A percentile compares a stretch with the other conserved stretches of the same genome.
phyloP scores from a whole-genome alignment of 1,140 invertebrate species.

The Zaprionus capensis region DNA sequence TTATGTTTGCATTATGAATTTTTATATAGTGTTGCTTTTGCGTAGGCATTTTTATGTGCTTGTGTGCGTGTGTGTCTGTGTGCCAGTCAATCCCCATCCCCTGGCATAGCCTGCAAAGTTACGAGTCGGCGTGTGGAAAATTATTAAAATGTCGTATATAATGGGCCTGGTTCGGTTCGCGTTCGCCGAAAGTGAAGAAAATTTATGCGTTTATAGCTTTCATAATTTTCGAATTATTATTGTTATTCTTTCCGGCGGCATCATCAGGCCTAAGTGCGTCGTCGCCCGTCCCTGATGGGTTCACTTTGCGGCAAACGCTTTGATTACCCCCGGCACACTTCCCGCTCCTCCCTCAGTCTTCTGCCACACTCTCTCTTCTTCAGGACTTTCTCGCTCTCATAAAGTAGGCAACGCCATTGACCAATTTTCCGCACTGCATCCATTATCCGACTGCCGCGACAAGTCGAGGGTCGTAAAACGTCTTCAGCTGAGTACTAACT shows the following conservation, averaged over 20 bases:
- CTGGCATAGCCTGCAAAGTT: constrained; percentile 30
- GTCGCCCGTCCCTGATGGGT: constrained; percentile 27
- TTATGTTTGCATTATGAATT: constrained; percentile 84
- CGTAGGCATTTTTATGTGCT: constrained; percentile 78
- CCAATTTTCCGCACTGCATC: constrained; percentile 27
- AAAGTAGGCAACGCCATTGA: constrained; percentile 51
- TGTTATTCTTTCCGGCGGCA: constrained; percentile 63
- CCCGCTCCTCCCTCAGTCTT: not conserved
- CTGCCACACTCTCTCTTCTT: not conserved
- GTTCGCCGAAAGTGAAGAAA: constrained; percentile 43
- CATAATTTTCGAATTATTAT: constrained; percentile 82
- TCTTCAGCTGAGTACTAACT: constrained; percentile 1
- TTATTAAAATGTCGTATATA: constrained; percentile 83
- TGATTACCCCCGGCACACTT: constrained; percentile 25
- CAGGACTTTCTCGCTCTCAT: not conserved
- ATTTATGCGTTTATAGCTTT: constrained; percentile 82
- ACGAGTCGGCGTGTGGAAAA: constrained; percentile 74
- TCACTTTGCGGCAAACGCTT: constrained; percentile 37
- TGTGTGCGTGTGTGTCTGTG: constrained; percentile 50
- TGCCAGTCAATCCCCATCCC: constrained; percentile 4
- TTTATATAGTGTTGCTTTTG: constrained; percentile 82
- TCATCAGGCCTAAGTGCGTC: constrained; percentile 70
- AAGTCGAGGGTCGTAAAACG: constrained; percentile 19
- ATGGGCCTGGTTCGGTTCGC: constrained; percentile 52
- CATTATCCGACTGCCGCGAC: constrained; percentile 11